Evolutionary conservation across 2,797 vertebrate species (phyloP).

Genomic region (Toxotes lorentzi): DNA sequence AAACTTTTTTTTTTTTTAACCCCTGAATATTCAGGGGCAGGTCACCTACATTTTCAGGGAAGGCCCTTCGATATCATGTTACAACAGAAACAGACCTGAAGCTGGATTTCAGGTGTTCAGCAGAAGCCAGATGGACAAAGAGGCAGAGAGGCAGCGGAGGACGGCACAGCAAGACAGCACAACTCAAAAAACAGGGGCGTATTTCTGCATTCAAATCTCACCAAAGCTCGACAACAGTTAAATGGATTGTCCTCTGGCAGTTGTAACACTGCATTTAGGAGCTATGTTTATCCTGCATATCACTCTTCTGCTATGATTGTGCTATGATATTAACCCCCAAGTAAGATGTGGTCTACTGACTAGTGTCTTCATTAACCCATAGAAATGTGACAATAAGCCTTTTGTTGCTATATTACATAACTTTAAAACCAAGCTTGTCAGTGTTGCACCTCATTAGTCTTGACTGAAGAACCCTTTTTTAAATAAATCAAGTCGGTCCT

Average conservation of each 20-base stretch:
- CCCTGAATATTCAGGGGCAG: constrained; percentile 23
- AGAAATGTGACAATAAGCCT: neutral
- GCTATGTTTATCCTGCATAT: neutral
- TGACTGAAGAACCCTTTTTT: neutral
- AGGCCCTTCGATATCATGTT: neutral
- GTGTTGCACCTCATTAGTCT: constrained; percentile 23
- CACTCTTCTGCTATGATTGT: neutral
- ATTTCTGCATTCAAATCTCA: neutral
- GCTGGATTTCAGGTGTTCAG: neutral
- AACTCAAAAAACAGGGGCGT: neutral
- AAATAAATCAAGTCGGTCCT: constrained; percentile 23
- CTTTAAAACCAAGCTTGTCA: constrained; percentile 25
- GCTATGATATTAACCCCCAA: neutral
- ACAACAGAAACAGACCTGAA: constrained; percentile 10
- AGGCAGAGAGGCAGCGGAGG: neutral
- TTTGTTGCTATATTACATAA: constrained; percentile 28
- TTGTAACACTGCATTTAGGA: no score
- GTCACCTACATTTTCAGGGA: constrained; percentile 38
- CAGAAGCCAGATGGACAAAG: neutral
- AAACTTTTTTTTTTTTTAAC: constrained; percentile 50
- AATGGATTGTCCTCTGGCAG: neutral
- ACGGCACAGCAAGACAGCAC: neutral
- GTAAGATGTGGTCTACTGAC: neutral
- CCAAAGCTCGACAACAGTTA: neutral
- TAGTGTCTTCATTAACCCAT: neutral